A percentile compares a stretch with the other conserved stretches of the same genome.
These are phyloP conservation scores for Conops quadrifasciatus DNA, from an alignment of 2,888 invertebrate genomes.

Conservation along the genomic window DNA sequence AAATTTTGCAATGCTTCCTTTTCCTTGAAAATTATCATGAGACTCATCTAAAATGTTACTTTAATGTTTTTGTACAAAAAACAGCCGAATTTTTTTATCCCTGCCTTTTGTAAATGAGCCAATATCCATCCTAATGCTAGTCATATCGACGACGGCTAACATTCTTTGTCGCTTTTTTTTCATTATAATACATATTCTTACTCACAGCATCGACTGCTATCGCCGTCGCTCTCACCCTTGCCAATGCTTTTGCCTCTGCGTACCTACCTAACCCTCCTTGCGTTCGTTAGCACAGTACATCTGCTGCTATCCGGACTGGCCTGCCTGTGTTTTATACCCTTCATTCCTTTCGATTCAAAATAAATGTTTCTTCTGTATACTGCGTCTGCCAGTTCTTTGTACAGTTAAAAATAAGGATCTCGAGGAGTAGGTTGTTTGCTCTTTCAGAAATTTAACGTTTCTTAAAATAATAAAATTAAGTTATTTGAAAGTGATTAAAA, in stretches of 20 bases:
- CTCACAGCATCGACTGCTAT: constrained; percentile 9
- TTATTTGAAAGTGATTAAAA: constrained; percentile 10
- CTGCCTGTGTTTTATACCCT: constrained; percentile 31
- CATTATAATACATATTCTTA: neutral
- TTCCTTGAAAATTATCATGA: no score
- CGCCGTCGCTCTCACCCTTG: constrained; percentile 7
- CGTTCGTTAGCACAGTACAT: constrained; percentile 5
- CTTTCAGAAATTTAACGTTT: neutral
- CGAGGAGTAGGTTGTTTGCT: constrained; percentile 54
- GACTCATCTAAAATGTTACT: no score
- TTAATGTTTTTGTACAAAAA: no score
- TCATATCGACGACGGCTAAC: no score
- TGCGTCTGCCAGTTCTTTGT: constrained; percentile 42
- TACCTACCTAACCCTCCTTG: constrained; percentile 12
- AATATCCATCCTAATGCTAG: no score
- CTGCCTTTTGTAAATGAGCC: no score
- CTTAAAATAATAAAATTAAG: neutral
- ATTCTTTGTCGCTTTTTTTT: neutral
- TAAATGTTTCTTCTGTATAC: constrained; percentile 44
- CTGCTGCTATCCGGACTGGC: constrained; percentile 29
- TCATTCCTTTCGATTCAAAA: constrained; percentile 26
- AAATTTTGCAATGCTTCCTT: no score
- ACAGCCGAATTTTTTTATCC: no score
- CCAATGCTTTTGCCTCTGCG: neutral
- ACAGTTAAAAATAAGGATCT: constrained; percentile 57